These are phyloP conservation scores for Dasypus novemcinctus DNA, from an alignment of 2,113 vertebrate genomes.

Conservation along the genomic window DNA sequence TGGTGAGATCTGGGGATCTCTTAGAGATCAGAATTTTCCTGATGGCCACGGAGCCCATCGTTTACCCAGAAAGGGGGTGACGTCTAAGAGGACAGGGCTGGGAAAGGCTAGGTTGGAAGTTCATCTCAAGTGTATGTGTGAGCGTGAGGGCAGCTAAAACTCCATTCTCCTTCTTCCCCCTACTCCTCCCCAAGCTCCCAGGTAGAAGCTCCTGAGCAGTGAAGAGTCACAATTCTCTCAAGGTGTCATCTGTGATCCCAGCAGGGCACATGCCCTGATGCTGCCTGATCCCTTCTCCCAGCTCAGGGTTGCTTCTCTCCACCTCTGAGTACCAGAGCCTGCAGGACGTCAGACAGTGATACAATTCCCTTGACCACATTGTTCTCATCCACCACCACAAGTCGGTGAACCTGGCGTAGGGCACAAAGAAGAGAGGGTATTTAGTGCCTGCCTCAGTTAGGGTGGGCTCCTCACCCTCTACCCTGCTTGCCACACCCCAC, in stretches of 20 bases:
- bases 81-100: not conserved
- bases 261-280: not conserved
- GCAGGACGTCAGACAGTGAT: too few species aligned
- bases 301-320: conserved; percentile 85
- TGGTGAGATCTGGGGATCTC: conserved; percentile 64
- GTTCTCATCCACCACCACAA: too few species aligned
- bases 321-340: too few species aligned
- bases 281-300: not conserved
- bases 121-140: conserved; percentile 6
- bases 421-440: not conserved
- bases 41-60: conserved; percentile 3
- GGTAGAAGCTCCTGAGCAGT: not conserved
- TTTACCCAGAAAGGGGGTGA: conserved; percentile 9
- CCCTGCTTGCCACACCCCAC: not conserved
- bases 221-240: conserved; percentile 35
- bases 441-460: conserved; percentile 9
- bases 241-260: conserved; percentile 34
- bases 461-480: not conserved
- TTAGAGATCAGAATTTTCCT: conserved; percentile 70
- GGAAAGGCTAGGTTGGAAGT: not conserved
- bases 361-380: too few species aligned
- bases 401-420: conserved; percentile 88
- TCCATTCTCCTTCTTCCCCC: not conserved
- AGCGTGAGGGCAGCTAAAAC: conserved; percentile 21
- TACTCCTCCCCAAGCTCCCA: not conserved